Evolutionary conservation across 2,888 invertebrate genomes (phyloP).

Genomic region (Erebia ligea): DNA sequence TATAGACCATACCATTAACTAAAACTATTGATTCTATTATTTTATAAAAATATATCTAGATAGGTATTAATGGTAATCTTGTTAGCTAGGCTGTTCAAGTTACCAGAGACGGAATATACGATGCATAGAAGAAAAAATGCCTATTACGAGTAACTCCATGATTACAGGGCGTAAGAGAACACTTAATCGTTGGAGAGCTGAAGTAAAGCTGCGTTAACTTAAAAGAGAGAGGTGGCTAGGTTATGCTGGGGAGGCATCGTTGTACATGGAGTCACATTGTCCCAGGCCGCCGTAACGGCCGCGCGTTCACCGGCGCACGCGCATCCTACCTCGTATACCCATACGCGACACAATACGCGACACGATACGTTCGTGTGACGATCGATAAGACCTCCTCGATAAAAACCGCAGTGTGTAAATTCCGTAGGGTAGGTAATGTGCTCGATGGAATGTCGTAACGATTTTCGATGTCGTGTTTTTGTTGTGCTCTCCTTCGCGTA

Average conservation of each 20-base stretch:
- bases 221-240: slow-evolving; percentile 81
- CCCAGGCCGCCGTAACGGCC: slow-evolving; percentile 75
- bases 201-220: slow-evolving; percentile 54
- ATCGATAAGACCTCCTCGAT: slow-evolving; percentile 40
- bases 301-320: slow-evolving; percentile 70
- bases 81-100: too few species aligned
- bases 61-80: too few species aligned
- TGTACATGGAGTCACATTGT: slow-evolving; percentile 72
- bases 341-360: slow-evolving; percentile 21
- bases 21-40: too few species aligned
- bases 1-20: too few species aligned
- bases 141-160: not conserved
- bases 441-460: slow-evolving; percentile 51
- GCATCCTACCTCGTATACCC: slow-evolving; percentile 40
- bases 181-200: slow-evolving; percentile 31
- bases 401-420: slow-evolving; percentile 50
- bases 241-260: slow-evolving; percentile 68
- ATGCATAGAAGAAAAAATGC: not conserved
- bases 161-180: slow-evolving; percentile 15
- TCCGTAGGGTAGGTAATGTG: slow-evolving; percentile 55
- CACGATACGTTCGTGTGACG: slow-evolving; percentile 40
- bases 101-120: too few species aligned
- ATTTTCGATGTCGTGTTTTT: slow-evolving; percentile 43
- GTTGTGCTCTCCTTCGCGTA: slow-evolving; percentile 44
- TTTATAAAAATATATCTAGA: too few species aligned